Evolutionary conservation across 37 sponge, comb jelly and placozoan genomes (phyloP).

Genomic region (Petrosia ficiformis): DNA sequence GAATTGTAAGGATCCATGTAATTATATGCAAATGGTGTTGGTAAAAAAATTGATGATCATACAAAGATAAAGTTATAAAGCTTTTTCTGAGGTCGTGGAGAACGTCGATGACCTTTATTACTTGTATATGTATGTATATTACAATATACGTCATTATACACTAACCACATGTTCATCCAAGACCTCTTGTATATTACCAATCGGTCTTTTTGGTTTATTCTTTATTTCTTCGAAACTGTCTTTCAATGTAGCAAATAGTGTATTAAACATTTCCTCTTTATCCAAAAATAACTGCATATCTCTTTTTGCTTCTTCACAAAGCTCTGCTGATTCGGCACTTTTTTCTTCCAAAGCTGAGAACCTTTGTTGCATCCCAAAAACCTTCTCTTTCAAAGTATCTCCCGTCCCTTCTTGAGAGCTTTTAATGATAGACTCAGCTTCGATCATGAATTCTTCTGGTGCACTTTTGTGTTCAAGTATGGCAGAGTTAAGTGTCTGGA

Average conservation of each 20-base stretch:
- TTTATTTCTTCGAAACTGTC: background rate
- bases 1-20: no score
- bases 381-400: background rate
- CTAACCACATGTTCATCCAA: slow-evolving; percentile 50
- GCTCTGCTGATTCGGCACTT: slow-evolving; percentile 19
- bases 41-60: no score
- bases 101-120: no score
- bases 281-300: slow-evolving; percentile 15
- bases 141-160: background rate
- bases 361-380: background rate
- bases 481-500: slow-evolving; percentile 23
- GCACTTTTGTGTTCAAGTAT: slow-evolving; percentile 17
- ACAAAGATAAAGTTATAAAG: no score
- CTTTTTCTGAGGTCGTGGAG: no score
- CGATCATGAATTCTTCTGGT: background rate
- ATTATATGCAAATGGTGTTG: no score
- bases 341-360: slow-evolving; percentile 11
- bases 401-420: slow-evolving; percentile 12
- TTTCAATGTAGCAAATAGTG: slow-evolving; percentile 13
- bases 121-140: no score
- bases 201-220: slow-evolving; percentile 33
- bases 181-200: slow-evolving; percentile 33
- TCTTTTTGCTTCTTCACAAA: slow-evolving; percentile 42
- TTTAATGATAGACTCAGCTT: slow-evolving; percentile 5
- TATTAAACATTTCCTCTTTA: slow-evolving; percentile 1